phyloP scores from a whole-genome alignment of 2,888 invertebrate genomes.

The Theretra japonica region DNA sequence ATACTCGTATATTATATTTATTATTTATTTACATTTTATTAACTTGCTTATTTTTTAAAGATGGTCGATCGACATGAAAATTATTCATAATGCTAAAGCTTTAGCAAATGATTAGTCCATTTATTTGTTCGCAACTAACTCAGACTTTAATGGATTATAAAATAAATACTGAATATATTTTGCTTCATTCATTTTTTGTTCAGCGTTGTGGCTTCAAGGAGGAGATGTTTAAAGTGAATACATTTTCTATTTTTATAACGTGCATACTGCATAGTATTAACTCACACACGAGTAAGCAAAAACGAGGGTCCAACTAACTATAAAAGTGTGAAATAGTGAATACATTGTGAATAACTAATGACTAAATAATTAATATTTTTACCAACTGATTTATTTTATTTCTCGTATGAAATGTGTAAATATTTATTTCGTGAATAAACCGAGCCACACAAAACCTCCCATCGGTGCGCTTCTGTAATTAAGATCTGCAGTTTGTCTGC shows the following conservation, averaged over 20 bases:
- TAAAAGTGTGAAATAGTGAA: too few relatives aligned
- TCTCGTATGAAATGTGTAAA: not conserved
- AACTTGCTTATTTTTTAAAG: not conserved
- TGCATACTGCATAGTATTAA: slow-evolving; percentile 1
- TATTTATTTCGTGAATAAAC: not conserved
- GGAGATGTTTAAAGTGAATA: not conserved
- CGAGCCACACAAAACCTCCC: not conserved
- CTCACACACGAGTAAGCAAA: not conserved
- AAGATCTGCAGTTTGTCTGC: slow-evolving; percentile 31
- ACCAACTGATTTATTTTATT: not conserved
- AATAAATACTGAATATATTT: not conserved
- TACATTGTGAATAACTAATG: not conserved
- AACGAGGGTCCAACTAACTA: not conserved
- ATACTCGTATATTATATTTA: not conserved
- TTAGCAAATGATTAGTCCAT: too few relatives aligned
- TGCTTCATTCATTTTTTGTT: not conserved
- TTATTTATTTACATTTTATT: too few relatives aligned
- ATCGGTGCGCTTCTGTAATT: not conserved
- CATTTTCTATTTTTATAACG: slow-evolving; percentile 1
- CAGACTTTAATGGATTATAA: not conserved
- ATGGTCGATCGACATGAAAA: too few relatives aligned
- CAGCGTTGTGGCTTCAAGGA: not conserved
- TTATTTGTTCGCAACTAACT: too few relatives aligned
- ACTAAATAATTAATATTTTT: not conserved
- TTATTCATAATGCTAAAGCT: too few relatives aligned